Conservation (phyloP, 2,113 vertebrate species). For the Dicaeum eximium region DNA sequence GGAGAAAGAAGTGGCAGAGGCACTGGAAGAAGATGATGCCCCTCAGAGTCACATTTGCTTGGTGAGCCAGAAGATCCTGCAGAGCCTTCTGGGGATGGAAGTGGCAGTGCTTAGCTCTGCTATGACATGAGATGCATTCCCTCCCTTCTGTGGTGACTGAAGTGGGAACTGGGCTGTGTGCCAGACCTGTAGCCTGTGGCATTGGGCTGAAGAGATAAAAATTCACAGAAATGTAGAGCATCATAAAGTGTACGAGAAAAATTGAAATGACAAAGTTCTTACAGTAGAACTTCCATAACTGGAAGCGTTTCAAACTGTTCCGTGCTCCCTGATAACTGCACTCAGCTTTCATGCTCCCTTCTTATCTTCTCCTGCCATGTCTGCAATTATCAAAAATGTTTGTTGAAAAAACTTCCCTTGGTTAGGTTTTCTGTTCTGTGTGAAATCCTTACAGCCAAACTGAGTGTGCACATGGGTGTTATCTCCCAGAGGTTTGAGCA, state of each 20-base stretch:
- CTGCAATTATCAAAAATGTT: slow-evolving; percentile 13
- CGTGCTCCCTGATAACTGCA: slow-evolving; percentile 28
- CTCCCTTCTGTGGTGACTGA: neutral
- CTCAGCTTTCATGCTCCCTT: slow-evolving; percentile 5
- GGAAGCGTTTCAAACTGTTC: slow-evolving; percentile 37
- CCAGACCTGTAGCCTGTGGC: slow-evolving; percentile 57
- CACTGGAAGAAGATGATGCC: neutral
- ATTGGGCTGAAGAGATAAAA: slow-evolving; percentile 57
- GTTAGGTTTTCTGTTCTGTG: neutral
- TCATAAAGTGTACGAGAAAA: slow-evolving; percentile 14
- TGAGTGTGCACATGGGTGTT: fast-evolving
- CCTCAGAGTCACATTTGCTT: neutral
- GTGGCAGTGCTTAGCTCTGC: neutral
- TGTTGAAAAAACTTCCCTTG: slow-evolving; percentile 30
- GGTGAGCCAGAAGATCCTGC: neutral
- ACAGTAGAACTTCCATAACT: slow-evolving; percentile 22
- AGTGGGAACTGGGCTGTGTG: slow-evolving; percentile 39
- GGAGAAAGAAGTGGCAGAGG: neutral
- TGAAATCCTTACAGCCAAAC: neutral
- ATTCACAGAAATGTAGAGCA: slow-evolving; percentile 16
- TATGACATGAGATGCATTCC: neutral
- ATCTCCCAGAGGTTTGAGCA: neutral
- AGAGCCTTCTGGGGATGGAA: neutral
- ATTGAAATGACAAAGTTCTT: slow-evolving; percentile 60
- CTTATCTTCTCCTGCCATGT: slow-evolving; percentile 16